phyloP scores from a whole-genome alignment of 2,113 vertebrate species.

The Dasypus novemcinctus region DNA sequence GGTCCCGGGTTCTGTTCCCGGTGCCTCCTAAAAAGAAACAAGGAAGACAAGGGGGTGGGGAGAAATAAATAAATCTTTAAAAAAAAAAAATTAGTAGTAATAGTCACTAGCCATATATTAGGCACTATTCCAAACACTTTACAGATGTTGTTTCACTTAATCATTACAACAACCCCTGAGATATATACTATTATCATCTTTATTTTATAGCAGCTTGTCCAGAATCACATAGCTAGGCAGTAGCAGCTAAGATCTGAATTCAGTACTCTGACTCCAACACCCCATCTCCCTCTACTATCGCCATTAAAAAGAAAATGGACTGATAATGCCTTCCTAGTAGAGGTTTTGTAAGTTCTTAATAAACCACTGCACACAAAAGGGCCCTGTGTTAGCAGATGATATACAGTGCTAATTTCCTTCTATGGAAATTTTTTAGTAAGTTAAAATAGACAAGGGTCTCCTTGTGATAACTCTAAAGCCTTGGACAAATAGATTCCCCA shows the following conservation, averaged over 20 bases:
- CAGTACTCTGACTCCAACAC: not conserved
- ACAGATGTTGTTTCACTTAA: not conserved
- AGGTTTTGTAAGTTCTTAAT: not conserved
- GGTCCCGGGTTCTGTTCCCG: too few relatives aligned
- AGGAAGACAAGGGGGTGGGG: too few relatives aligned
- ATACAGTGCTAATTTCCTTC: constrained; percentile 20
- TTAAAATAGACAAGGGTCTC: constrained; percentile 42
- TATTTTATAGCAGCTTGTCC: not conserved
- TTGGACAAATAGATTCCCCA: constrained; percentile 45
- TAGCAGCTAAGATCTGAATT: not conserved
- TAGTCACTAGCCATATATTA: not conserved
- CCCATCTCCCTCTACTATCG: not conserved
- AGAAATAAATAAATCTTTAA: too few relatives aligned
- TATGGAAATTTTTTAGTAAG: constrained; percentile 36
- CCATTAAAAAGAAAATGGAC: not conserved
- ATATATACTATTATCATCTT: not conserved
- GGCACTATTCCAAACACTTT: not conserved
- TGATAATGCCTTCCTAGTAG: not conserved
- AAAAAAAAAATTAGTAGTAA: too few relatives aligned
- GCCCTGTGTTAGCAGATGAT: not conserved
- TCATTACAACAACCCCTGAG: not conserved
- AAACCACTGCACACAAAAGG: not conserved
- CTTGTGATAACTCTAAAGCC: not conserved
- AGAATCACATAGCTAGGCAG: not conserved
- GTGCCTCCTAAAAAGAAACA: too few relatives aligned